Evolutionary conservation across 2,113 vertebrate species (phyloP), one percentile per base, ranked within the genome.

Genomic region (Ancistrus triradiatus): DNA sequence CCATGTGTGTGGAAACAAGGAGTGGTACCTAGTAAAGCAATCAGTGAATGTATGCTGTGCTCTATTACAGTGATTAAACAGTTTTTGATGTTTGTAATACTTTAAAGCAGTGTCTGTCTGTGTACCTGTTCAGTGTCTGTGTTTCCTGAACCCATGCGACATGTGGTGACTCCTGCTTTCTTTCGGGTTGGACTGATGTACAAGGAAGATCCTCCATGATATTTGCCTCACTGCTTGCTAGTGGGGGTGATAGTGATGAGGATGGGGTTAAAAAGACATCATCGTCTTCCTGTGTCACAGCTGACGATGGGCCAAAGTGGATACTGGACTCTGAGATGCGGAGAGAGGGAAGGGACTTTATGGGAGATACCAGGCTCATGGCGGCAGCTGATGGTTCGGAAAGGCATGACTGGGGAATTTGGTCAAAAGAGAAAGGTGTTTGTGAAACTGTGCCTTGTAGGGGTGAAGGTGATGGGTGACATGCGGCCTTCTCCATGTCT

Each of bases 271-370:
- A 64, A 49, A 98, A 98, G 69, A 95, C 93, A 0, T 95, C 92
- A 0, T 98, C 90, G 0, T 94, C 87, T 0, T 82, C 88, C 51
- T 56, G 76, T 1, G n/a, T n/a, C 0, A 69, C 49, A 0, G 68
- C 69, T 0, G 69, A 76, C 0, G 84, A 78, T 5, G 68, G 58
- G 18, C 35, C 1, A 24, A 24, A 52, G 58, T 66, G 83, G 11
- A 91, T 79, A 67, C 52, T 76, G 0, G 92, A 91, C 75, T 96
- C 92, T 0, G 92, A 96, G 74, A 93, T 93, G 0, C 74, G 80
- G 3, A 93, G 85, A 1, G 90, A 90, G 51, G 75, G 78, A 19
- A 78, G 77, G 15, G 67, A 44, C 22, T 43, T 76, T 4, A 18
- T 24, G 14, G 38, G 21, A 43, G 71, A 59, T 51, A 27, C 31